phyloP scores from a whole-genome alignment of 1,140 invertebrate species.

The Lepidotrigona ventralis region DNA sequence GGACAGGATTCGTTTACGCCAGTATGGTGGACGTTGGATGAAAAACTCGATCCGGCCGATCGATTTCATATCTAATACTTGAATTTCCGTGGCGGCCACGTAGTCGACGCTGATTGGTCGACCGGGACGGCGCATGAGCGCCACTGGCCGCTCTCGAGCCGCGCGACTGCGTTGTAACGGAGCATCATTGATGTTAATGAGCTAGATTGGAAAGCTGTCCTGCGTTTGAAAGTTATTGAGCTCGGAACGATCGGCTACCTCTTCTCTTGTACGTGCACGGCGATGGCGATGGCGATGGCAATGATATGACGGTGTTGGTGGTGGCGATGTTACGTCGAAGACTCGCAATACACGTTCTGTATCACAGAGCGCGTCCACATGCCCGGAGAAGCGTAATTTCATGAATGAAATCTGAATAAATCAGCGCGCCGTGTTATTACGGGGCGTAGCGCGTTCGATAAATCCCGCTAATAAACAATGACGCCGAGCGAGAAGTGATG shows the following conservation, averaged over 20 bases:
- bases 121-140: conserved; percentile 17
- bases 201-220: conserved; percentile 74
- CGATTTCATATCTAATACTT: neutral
- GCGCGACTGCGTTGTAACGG: conserved; percentile 58
- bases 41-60: neutral
- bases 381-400: conserved; percentile 49
- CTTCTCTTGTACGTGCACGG: neutral
- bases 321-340: neutral
- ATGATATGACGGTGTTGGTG: neutral
- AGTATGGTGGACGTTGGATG: neutral
- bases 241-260: conserved; percentile 47
- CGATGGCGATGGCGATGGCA: neutral
- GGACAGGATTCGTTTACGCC: neutral
- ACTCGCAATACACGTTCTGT: neutral
- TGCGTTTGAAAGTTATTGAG: conserved; percentile 70
- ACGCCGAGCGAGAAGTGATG: conserved; percentile 1
- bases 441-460: conserved; percentile 43
- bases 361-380: neutral
- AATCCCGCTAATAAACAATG: conserved; percentile 60
- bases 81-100: neutral
- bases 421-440: conserved; percentile 58
- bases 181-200: conserved; percentile 74
- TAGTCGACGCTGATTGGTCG: neutral
- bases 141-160: conserved; percentile 31
- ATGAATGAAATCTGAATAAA: conserved; percentile 69